phyloP scores from a whole-genome alignment of 2,888 invertebrate species.

The Ctenicera cuprea region DNA sequence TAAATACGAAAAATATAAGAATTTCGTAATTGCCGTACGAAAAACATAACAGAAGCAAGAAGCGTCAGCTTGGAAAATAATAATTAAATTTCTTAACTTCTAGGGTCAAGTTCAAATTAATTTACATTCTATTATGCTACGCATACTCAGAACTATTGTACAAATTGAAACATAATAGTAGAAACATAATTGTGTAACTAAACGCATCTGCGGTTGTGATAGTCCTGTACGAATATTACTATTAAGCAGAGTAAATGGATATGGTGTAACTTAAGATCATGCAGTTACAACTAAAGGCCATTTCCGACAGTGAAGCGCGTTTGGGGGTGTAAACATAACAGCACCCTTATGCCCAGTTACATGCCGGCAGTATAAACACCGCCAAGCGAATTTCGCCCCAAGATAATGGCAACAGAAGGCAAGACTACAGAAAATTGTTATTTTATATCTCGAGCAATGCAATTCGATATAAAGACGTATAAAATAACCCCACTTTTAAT shows the following conservation, averaged over 20 bases:
- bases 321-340: constrained; percentile 48
- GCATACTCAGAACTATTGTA: neutral
- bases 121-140: too few relatives aligned
- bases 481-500: constrained; percentile 43
- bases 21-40: too few relatives aligned
- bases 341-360: constrained; percentile 50
- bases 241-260: constrained; percentile 25
- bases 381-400: constrained; percentile 40
- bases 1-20: too few relatives aligned
- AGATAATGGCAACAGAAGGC: constrained; percentile 39
- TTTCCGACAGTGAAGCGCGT: constrained; percentile 39
- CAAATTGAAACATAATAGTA: constrained; percentile 15
- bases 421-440: constrained; percentile 37
- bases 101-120: too few relatives aligned
- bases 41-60: too few relatives aligned
- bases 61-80: too few relatives aligned
- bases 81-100: too few relatives aligned
- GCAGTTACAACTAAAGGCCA: constrained; percentile 36
- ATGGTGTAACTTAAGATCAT: constrained; percentile 34
- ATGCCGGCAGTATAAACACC: constrained; percentile 26
- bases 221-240: constrained; percentile 12
- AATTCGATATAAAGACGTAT: constrained; percentile 46
- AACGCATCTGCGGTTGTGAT: constrained; percentile 17
- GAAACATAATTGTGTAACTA: constrained; percentile 3
- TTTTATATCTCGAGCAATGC: constrained; percentile 43